These are phyloP conservation scores for Lysandra coridon DNA, from an alignment of 2,888 invertebrate species.

Conservation along the genomic window DNA sequence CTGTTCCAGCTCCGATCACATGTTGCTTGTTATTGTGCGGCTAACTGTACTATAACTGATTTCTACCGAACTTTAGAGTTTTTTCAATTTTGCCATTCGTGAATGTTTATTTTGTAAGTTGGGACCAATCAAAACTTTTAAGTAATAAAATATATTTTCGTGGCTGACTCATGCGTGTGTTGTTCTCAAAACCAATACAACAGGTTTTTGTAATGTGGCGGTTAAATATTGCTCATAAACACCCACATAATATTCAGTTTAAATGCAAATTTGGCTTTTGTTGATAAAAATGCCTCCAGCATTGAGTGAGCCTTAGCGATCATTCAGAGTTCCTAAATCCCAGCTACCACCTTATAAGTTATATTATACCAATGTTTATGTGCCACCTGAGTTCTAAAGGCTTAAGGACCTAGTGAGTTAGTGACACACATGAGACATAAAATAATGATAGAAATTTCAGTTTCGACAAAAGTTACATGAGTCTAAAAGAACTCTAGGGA, in stretches of 20 bases:
- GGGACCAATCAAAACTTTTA: background rate
- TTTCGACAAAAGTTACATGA: too few species aligned
- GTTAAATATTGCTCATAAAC: background rate
- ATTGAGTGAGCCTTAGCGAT: too few species aligned
- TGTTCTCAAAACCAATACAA: background rate
- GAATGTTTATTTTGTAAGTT: background rate
- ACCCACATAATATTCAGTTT: background rate
- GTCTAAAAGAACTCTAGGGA: too few species aligned
- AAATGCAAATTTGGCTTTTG: too few species aligned
- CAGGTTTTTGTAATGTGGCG: background rate
- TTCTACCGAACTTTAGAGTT: constrained; percentile 53
- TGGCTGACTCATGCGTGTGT: background rate
- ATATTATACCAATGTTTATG: too few species aligned
- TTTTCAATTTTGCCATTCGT: background rate
- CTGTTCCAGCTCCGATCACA: constrained; percentile 60
- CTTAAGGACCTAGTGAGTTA: too few species aligned
- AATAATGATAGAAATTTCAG: too few species aligned
- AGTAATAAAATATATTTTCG: background rate
- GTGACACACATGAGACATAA: too few species aligned
- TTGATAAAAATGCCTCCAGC: too few species aligned
- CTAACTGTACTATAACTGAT: constrained; percentile 71
- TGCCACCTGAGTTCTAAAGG: too few species aligned
- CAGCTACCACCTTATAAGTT: too few species aligned
- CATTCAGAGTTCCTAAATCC: too few species aligned
- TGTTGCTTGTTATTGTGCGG: constrained; percentile 53